Conservation (phyloP, 1,140 invertebrate genomes). For the Microplitis mediator region DNA sequence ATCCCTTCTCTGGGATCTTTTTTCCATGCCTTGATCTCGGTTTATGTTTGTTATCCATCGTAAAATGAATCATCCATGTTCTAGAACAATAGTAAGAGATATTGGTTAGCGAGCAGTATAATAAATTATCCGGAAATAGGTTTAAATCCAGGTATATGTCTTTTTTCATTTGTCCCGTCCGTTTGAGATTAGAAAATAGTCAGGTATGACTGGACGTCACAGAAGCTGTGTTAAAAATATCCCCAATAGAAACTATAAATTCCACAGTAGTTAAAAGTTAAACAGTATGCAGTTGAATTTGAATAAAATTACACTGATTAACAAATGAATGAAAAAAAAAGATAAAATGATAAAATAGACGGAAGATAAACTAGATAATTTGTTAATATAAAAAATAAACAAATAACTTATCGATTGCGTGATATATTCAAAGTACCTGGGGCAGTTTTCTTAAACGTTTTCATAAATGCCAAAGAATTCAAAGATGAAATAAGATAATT, state of each 20-base stretch:
- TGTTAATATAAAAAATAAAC: not conserved
- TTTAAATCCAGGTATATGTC: slow-evolving; percentile 43
- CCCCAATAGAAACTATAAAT: not conserved
- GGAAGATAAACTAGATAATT: slow-evolving; percentile 1
- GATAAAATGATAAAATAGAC: not conserved
- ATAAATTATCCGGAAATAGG: slow-evolving; percentile 53
- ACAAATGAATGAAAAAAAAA: not conserved
- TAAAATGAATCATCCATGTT: slow-evolving; percentile 41
- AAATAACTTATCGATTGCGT: slow-evolving; percentile 28
- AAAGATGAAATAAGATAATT: slow-evolving; percentile 4
- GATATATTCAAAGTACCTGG: slow-evolving; percentile 43
- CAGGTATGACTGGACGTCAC: slow-evolving; percentile 29
- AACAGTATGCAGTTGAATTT: not conserved
- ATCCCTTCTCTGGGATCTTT: slow-evolving; percentile 12
- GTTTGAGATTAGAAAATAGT: slow-evolving; percentile 39
- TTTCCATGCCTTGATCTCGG: not conserved
- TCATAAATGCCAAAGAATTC: not conserved
- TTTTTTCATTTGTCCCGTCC: slow-evolving; percentile 4
- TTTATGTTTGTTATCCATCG: not conserved
- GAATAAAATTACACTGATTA: too few species aligned
- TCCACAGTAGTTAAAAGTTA: not conserved
- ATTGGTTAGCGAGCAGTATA: slow-evolving; percentile 39
- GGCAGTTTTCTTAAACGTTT: slow-evolving; percentile 4
- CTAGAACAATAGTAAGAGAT: slow-evolving; percentile 44
- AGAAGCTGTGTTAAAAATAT: slow-evolving; percentile 6